Evolutionary conservation across 1,140 invertebrate genomes (phyloP).

Genomic region (Anastrepha obliqua): DNA sequence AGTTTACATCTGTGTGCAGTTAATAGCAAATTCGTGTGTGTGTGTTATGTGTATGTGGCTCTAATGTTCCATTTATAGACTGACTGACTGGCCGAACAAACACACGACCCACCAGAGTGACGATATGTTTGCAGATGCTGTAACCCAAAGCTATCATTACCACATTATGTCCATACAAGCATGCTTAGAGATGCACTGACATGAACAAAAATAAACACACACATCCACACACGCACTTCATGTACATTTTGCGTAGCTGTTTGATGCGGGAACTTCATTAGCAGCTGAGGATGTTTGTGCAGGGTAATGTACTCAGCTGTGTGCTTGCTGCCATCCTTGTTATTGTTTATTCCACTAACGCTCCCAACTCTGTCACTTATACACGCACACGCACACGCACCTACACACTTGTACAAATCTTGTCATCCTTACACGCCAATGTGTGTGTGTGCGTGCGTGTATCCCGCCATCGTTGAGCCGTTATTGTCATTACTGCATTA

Average conservation of each 20-base stretch:
- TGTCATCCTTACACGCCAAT: background rate
- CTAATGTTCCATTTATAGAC: slow-evolving; percentile 29
- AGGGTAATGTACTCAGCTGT: background rate
- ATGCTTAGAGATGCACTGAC: slow-evolving; percentile 26
- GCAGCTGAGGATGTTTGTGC: slow-evolving; percentile 27
- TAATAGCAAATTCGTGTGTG: background rate
- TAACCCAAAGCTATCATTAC: slow-evolving; percentile 48
- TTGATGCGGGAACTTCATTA: slow-evolving; percentile 29
- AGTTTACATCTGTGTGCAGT: background rate
- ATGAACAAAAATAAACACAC: slow-evolving; percentile 1
- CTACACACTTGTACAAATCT: background rate
- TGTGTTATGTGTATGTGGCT: background rate
- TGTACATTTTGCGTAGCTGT: background rate
- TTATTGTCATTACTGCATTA: slow-evolving; percentile 10
- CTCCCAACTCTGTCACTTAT: background rate
- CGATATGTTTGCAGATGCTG: slow-evolving; percentile 33
- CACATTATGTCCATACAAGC: background rate
- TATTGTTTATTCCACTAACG: background rate
- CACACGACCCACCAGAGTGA: background rate
- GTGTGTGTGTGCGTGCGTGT: too few relatives aligned
- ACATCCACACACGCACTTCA: background rate
- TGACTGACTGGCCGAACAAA: background rate
- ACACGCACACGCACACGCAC: too few relatives aligned
- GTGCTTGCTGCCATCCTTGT: background rate
- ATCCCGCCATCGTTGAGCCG: background rate